Evolutionary conservation across 2,797 vertebrate species (phyloP), one percentile per base, ranked within the genome.

Genomic region (Phoxinus dragarum): DNA sequence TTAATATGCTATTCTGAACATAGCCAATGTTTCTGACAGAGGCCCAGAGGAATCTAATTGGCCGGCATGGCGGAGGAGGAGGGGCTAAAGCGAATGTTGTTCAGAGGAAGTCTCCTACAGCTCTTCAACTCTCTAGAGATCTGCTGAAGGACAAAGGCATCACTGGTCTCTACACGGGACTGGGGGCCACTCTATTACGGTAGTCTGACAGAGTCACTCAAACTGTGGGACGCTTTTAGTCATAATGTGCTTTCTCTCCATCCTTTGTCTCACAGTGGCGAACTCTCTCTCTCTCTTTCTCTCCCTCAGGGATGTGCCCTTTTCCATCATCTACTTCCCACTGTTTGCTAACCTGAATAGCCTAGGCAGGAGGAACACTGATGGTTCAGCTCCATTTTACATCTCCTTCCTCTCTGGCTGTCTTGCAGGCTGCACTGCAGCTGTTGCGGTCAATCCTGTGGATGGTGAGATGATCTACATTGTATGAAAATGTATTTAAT

Each of bases 321-420:
- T 97, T 92, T 97, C 96, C 75, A 92, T 97, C 1, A 94, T 97
- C 88, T 97, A 97, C 92, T 97, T 97, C 84, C 96, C 96, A 0
- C 92, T 97, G 79, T 97, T 97, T 86, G 96, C 96, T 89, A 96
- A 97, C 92, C 93, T 97, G 90, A 96, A 96, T 90, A 94, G 95
- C 89, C 92, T 96, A 90, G 96, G 96, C 64, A 94, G 93, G 88
- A 93, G 94, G 1, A 93, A 89, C 0, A 89, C 92, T 0, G 94
- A 90, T 3, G 93, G 93, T 69, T 96, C 94, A 78, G 92, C 95
- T 23, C 96, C 96, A 0, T 96, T 97, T 93, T 96, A 96, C 0
- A 94, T 96, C 77, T 97, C 96, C 76, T 97, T 97, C 91, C 91
- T 95, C 14, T 93, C 96, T 0, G 96, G 96, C 19, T 97, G 96